Conservation (phyloP, 2,113 vertebrate species). For the rat (Rattus norvegicus) region DNA sequence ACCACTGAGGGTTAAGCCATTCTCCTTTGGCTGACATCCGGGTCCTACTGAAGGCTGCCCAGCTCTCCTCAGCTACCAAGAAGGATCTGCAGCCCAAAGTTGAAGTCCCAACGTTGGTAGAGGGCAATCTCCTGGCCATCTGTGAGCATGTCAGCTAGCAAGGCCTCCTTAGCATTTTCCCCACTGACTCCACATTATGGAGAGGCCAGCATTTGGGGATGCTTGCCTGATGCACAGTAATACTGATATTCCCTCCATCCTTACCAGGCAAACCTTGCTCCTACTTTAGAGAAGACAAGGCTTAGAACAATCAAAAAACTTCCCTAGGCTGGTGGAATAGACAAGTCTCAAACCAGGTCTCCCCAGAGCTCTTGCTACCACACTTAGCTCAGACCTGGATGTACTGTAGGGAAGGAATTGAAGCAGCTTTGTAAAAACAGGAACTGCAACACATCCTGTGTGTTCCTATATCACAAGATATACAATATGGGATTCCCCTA, state of each 20-base stretch:
- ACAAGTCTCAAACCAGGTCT: background rate
- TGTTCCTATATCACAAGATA: background rate
- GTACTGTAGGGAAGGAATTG: background rate
- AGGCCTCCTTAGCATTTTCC: background rate
- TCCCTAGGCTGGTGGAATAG: background rate
- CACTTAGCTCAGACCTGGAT: background rate
- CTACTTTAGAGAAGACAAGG: background rate
- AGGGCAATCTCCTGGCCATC: background rate
- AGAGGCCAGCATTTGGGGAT: background rate
- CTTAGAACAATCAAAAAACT: background rate
- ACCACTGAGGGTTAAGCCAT: background rate
- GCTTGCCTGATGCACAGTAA: background rate
- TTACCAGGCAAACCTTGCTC: background rate
- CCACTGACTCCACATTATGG: background rate
- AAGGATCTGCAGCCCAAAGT: background rate
- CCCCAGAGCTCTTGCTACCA: background rate
- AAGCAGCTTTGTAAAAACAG: background rate
- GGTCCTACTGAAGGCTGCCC: background rate
- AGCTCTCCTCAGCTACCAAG: background rate
- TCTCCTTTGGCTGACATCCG: background rate
- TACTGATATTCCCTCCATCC: background rate
- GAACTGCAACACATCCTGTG: background rate
- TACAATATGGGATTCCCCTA: conserved; percentile 58
- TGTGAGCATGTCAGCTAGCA: background rate
- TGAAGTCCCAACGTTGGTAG: background rate